Evolutionary conservation across 2,888 invertebrate species (phyloP).

Genomic region (Limenitis camilla): DNA sequence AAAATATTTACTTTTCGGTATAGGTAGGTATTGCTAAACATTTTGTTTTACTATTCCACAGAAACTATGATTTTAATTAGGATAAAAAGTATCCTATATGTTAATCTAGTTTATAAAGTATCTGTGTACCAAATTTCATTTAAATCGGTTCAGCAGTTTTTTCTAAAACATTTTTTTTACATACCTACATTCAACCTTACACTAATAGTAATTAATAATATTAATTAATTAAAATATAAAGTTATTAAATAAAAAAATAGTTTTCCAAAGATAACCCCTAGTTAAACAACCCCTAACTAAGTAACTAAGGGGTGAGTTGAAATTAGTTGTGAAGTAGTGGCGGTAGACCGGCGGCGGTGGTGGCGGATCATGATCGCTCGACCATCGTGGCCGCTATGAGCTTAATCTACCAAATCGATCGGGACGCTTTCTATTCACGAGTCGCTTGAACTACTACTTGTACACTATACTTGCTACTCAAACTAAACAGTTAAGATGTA

Average conservation of each 20-base stretch:
- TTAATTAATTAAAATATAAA: background rate
- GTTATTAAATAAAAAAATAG: background rate
- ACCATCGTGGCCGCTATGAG: slow-evolving; percentile 11
- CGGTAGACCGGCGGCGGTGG: slow-evolving; percentile 9
- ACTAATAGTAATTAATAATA: too few relatives aligned
- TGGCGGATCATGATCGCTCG: slow-evolving; percentile 13
- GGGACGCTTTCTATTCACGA: slow-evolving; percentile 11
- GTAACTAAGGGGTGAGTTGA: slow-evolving; percentile 1
- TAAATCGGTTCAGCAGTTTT: too few relatives aligned
- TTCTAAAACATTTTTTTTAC: too few relatives aligned
- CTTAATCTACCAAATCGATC: slow-evolving; percentile 25
- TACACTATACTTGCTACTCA: background rate
- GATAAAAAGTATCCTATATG: too few relatives aligned
- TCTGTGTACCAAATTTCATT: too few relatives aligned
- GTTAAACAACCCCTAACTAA: background rate
- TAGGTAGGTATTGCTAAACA: too few relatives aligned
- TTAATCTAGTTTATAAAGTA: too few relatives aligned
- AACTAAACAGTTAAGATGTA: too few relatives aligned
- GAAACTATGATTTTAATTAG: too few relatives aligned
- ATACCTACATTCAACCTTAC: too few relatives aligned
- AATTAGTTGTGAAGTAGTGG: slow-evolving; percentile 23
- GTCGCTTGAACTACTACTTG: slow-evolving; percentile 8
- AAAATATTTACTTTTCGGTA: too few relatives aligned
- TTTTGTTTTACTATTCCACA: too few relatives aligned
- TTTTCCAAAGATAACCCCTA: background rate